phyloP scores from a whole-genome alignment of 2,797 vertebrate genomes.

The Pempheris klunzingeri region DNA sequence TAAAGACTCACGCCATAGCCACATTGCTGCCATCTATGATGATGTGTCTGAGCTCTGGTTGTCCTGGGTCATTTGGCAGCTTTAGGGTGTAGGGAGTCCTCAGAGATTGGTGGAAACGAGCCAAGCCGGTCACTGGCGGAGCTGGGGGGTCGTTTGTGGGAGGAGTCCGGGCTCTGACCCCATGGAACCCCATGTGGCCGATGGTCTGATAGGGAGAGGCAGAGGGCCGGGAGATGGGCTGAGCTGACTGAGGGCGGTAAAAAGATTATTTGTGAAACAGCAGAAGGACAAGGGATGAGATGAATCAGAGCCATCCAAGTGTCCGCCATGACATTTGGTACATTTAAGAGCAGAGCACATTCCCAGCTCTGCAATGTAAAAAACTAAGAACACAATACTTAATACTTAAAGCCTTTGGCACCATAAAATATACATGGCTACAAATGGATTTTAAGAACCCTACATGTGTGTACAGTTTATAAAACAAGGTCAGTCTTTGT shows the following conservation, averaged over 20 bases:
- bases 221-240: slow-evolving; percentile 66
- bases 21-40: slow-evolving; percentile 99
- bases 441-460: too few relatives aligned
- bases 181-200: slow-evolving; percentile 67
- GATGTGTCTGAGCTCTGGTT: slow-evolving; percentile 88
- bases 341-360: not conserved
- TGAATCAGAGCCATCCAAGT: not conserved
- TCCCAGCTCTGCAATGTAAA: too few relatives aligned
- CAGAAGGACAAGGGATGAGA: slow-evolving; percentile 1
- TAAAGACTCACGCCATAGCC: slow-evolving; percentile 93
- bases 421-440: too few relatives aligned
- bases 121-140: slow-evolving; percentile 87
- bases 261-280: not conserved
- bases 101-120: slow-evolving; percentile 93
- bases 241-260: slow-evolving; percentile 64
- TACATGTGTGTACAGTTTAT: too few relatives aligned
- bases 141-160: slow-evolving; percentile 64
- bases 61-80: slow-evolving; percentile 92
- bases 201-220: slow-evolving; percentile 83
- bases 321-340: too few relatives aligned
- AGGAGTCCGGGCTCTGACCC: slow-evolving; percentile 51
- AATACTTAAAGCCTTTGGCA: too few relatives aligned
- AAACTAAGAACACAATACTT: too few relatives aligned
- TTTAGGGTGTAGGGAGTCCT: slow-evolving; percentile 91
- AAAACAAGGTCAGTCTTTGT: not conserved